These are phyloP conservation scores for Nothocercus julius DNA, from an alignment of 2,113 vertebrate genomes.

Conservation along the genomic window DNA sequence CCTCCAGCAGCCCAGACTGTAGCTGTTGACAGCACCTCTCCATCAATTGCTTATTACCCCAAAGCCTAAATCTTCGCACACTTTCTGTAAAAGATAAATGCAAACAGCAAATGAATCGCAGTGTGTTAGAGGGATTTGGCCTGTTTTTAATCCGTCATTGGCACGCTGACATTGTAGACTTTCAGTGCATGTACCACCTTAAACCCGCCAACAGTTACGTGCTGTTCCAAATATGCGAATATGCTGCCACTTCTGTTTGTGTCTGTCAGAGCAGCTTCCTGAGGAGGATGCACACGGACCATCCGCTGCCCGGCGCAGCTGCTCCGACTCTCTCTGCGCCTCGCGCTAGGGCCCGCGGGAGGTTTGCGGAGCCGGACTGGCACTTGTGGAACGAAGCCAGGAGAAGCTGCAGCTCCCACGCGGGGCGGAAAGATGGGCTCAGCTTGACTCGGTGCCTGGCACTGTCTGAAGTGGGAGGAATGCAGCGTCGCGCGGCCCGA, in stretches of 20 bases:
- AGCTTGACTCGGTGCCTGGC: conserved; percentile 71
- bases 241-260: neutral
- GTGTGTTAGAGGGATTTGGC: neutral
- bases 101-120: neutral
- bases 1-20: neutral
- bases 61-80: neutral
- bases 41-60: neutral
- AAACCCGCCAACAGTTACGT: neutral
- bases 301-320: neutral
- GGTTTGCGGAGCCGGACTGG: conserved; percentile 7
- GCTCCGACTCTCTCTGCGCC: neutral
- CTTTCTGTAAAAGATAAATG: too few relatives aligned
- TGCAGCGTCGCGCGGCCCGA: conserved; percentile 16
- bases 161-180: neutral
- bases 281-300: neutral
- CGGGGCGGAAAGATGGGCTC: neutral
- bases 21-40: neutral
- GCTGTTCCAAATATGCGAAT: neutral
- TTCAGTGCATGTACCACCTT: neutral
- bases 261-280: neutral
- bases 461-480: conserved; percentile 58
- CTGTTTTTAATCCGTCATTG: neutral
- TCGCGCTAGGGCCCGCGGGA: neutral
- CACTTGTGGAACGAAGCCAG: conserved; percentile 40
- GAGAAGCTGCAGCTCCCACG: conserved; percentile 17